Conservation (phyloP, 2,888 invertebrate species). For the Andrena bicolor region DNA sequence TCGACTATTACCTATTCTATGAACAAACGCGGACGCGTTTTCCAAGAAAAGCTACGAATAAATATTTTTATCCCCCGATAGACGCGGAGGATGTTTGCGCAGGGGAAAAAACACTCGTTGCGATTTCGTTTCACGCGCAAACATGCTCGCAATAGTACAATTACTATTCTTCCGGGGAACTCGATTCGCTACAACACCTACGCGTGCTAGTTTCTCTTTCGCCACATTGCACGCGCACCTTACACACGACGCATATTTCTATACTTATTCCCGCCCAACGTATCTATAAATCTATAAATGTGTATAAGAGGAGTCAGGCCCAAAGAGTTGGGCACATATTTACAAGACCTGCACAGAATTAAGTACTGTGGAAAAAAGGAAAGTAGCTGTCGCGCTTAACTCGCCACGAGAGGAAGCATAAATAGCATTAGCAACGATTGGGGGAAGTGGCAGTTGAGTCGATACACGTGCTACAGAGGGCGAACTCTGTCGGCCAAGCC, state of each 20-base stretch:
- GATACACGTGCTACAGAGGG: slow-evolving; percentile 11
- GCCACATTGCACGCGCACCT: background rate
- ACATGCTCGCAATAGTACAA: slow-evolving; percentile 10
- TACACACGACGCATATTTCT: background rate
- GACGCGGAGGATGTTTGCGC: background rate
- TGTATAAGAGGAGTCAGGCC: background rate
- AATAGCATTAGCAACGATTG: background rate
- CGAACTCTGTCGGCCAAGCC: background rate
- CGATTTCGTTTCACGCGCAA: background rate
- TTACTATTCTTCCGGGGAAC: slow-evolving; percentile 60
- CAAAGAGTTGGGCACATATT: background rate
- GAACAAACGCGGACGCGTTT: background rate
- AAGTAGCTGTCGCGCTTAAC: background rate
- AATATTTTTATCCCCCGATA: slow-evolving; percentile 20
- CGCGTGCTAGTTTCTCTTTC: slow-evolving; percentile 1
- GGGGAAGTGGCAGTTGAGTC: background rate
- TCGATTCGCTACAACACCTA: slow-evolving; percentile 34
- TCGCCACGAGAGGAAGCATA: background rate
- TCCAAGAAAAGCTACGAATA: slow-evolving; percentile 16
- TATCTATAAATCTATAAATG: background rate
- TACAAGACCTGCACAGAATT: background rate
- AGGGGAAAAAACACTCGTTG: background rate
- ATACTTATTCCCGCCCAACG: background rate
- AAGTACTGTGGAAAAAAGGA: background rate
- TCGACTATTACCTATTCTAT: background rate